Base-by-base conservation (phyloP, 2,113 vertebrate species). In the Candoia aspera region DNA sequence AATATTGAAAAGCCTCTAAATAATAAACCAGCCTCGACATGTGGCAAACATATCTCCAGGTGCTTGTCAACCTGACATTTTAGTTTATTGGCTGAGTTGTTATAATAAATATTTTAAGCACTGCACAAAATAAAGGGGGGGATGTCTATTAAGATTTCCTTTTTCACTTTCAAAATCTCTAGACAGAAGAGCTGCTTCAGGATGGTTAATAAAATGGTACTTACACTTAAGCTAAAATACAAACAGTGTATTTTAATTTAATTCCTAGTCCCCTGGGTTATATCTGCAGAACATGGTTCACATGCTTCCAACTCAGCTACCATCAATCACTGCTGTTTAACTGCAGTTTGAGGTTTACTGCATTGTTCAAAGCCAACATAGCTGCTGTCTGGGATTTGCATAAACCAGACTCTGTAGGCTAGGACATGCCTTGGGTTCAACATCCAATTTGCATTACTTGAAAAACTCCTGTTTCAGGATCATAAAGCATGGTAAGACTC, bases 1-100 rank as follows among this genome's bases (percentile, higher is more conserved):
- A 87, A 3, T 0, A 54, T 93, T 92, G 85, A 91, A 90, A 94
- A 95, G 93, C 95, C 91, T 95, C 79, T 90, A 92, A 93, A 91
- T 58, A 60, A 42, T 79, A 55, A 93, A 93, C 68, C 90, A 11
- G 9, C 91, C 85, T 93, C 93, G 94, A 57, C 54, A n/a, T 95
- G 60, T 91, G 90, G 62, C 92, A 93, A 93, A 86, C 90, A 94
- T 95, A 94, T 95, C 95, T 96, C 96, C 94, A 49, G 83, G 91
- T 95, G 94, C 95, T 96, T 95, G 29, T 95, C 93, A 95, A 94
- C 94, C 68, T 93, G 94, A 94, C 95, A 95, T 95, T 95, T 94
- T 90, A 93, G 92, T 93, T 95, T 94, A 26, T 68, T 11, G 11
- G 88, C 12, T 33, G 24, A 15, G 29, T 26, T 46, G 17, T 15